Evolutionary conservation across 2,888 invertebrate genomes (phyloP).

Genomic region (Smittia sp.): DNA sequence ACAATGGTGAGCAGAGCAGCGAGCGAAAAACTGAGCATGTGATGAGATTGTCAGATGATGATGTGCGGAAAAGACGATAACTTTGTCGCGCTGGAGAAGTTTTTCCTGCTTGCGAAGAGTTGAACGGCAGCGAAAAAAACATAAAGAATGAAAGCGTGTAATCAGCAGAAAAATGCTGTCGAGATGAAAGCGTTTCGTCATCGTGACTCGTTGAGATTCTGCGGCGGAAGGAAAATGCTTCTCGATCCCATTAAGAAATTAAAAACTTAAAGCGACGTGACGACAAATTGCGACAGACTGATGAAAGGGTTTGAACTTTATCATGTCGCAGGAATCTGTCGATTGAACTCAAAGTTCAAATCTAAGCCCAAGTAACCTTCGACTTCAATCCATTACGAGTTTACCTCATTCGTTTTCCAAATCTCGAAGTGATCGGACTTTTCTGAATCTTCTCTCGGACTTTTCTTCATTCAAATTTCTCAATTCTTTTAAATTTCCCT

Average conservation of each 20-base stretch:
- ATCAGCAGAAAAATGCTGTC: not conserved
- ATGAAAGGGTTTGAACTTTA: no score
- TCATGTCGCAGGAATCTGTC: no score
- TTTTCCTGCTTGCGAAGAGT: not conserved
- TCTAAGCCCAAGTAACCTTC: not conserved
- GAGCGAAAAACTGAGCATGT: slow-evolving; percentile 12
- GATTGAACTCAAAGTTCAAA: no score
- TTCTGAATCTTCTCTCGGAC: not conserved
- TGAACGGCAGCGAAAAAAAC: not conserved
- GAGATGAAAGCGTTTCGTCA: not conserved
- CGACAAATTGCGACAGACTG: no score
- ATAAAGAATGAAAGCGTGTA: not conserved
- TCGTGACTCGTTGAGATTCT: not conserved
- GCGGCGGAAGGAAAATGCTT: not conserved
- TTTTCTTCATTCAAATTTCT: not conserved
- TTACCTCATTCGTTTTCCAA: not conserved
- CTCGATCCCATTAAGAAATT: no score
- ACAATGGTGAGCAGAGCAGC: slow-evolving; percentile 6
- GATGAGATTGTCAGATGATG: slow-evolving; percentile 21
- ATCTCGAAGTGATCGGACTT: not conserved
- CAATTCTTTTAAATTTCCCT: not conserved
- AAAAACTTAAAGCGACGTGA: no score
- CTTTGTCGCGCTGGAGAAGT: not conserved
- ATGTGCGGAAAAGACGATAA: slow-evolving; percentile 30
- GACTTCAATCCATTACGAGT: not conserved